Percentiles rank a stretch among this genome's conserved stretches.
Conservation (phyloP, 2,797 vertebrate genomes). For the Tenualosa ilisha region DNA sequence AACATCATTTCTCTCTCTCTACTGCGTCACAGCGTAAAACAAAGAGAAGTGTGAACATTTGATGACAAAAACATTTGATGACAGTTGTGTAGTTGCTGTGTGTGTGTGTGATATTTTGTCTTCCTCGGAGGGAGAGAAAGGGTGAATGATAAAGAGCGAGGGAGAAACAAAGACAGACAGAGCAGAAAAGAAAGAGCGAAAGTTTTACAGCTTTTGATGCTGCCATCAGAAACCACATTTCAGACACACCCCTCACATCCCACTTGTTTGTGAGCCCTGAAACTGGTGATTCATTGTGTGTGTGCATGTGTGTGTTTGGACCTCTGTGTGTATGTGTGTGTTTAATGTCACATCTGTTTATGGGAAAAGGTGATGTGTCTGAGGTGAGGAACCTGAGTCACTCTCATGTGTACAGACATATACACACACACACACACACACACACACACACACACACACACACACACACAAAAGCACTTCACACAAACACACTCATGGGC, state of each 20-base stretch:
- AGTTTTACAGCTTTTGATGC: neutral
- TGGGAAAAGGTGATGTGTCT: neutral
- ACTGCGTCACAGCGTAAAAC: neutral
- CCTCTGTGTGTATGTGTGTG: conserved; percentile 22
- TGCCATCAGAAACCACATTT: neutral
- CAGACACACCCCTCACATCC: conserved; percentile 10
- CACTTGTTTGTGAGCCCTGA: conserved; percentile 49
- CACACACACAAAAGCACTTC: neutral
- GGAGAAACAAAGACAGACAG: neutral
- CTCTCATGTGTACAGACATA: neutral
- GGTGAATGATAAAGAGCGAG: no score
- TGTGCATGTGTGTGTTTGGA: neutral
- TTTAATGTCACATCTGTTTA: neutral
- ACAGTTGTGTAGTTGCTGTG: no score
- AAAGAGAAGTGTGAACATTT: neutral
- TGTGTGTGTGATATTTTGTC: neutral
- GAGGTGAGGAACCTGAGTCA: neutral
- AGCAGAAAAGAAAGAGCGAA: neutral
- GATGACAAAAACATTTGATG: no score
- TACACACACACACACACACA: neutral
- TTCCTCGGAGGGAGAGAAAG: neutral
- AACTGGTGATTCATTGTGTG: conserved; percentile 12
- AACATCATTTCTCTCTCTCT: neutral
- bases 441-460: conserved; percentile 1
- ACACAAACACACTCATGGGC: neutral